Percentiles rank a stretch among this genome's conserved stretches.
Conservation (phyloP, 30 jellyfish, hydroid and myxozoan species). For the Hydra vulgaris region DNA sequence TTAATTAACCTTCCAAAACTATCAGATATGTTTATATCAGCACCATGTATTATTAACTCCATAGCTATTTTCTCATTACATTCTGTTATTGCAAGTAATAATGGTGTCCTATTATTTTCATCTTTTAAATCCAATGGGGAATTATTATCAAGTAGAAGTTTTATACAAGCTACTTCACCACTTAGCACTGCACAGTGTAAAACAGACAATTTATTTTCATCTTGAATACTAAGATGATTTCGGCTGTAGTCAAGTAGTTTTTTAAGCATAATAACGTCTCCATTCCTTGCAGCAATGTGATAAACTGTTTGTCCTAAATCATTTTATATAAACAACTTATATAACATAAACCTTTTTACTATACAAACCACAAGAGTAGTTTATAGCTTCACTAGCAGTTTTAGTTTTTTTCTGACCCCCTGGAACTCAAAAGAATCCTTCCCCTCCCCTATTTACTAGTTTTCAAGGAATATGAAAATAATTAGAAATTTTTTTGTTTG, state of each 20-base stretch:
- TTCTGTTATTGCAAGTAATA: slow-evolving; percentile 8
- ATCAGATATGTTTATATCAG: slow-evolving; percentile 6
- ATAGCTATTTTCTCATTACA: slow-evolving; percentile 26
- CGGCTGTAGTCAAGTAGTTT: slow-evolving; percentile 34
- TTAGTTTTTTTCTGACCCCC: too few relatives aligned
- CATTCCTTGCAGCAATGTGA: slow-evolving; percentile 27
- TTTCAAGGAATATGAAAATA: too few relatives aligned
- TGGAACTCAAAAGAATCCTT: too few relatives aligned
- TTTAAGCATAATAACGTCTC: slow-evolving; percentile 24
- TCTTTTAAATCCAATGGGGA: slow-evolving; percentile 27
- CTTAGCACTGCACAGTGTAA: slow-evolving; percentile 31
- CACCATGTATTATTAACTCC: slow-evolving; percentile 21
- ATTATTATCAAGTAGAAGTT: slow-evolving; percentile 13
- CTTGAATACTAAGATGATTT: slow-evolving; percentile 6
- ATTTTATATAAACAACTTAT: not conserved
- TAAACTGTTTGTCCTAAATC: slow-evolving; percentile 22
- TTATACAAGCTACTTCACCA: slow-evolving; percentile 29
- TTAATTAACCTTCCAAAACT: slow-evolving; percentile 14
- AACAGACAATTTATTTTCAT: slow-evolving; percentile 15
- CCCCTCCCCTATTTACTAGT: too few relatives aligned
- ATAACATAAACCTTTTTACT: too few relatives aligned
- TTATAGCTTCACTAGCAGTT: too few relatives aligned
- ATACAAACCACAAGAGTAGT: too few relatives aligned
- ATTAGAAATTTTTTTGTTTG: too few relatives aligned
- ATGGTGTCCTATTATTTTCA: slow-evolving; percentile 24